These are phyloP conservation scores for Rhabdornis inornatus DNA, from an alignment of 2,113 vertebrate species.

Conservation along the genomic window DNA sequence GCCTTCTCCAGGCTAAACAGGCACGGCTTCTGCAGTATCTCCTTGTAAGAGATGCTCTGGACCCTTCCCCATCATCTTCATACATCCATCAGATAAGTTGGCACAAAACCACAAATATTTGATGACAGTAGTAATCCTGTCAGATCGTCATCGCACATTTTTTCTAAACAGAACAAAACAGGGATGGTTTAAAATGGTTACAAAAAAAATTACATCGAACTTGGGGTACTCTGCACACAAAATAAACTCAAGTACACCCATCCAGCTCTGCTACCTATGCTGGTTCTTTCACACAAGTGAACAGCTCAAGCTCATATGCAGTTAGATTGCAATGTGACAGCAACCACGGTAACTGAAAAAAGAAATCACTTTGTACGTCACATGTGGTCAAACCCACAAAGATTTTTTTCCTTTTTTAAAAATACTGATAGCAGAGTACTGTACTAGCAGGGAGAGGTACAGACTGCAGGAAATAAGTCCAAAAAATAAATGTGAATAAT, in stretches of 20 bases:
- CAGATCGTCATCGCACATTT: not conserved
- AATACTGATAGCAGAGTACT: not conserved
- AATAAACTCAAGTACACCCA: not conserved
- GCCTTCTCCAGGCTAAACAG: not conserved
- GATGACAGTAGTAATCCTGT: not conserved
- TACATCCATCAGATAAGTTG: not conserved
- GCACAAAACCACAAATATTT: not conserved
- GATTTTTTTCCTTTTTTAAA: not conserved
- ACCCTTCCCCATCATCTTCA: not conserved
- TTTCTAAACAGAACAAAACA: not conserved
- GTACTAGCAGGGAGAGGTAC: not conserved
- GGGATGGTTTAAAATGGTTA: not conserved
- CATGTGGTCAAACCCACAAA: not conserved
- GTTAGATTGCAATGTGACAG: not conserved
- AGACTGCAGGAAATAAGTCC: not conserved
- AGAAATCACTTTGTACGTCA: rapidly evolving
- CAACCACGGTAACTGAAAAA: not conserved
- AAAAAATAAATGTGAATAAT: not conserved
- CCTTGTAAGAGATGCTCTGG: not conserved
- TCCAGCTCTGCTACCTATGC: not conserved
- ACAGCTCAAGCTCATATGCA: not conserved
- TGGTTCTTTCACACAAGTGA: not conserved
- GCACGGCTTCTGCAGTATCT: not conserved
- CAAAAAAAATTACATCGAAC: not conserved
- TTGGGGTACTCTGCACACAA: not conserved